A percentile compares a stretch with the other conserved stretches of the same genome.
phyloP scores from a whole-genome alignment of 2,113 vertebrate species.

The Brachionichthys hirsutus region DNA sequence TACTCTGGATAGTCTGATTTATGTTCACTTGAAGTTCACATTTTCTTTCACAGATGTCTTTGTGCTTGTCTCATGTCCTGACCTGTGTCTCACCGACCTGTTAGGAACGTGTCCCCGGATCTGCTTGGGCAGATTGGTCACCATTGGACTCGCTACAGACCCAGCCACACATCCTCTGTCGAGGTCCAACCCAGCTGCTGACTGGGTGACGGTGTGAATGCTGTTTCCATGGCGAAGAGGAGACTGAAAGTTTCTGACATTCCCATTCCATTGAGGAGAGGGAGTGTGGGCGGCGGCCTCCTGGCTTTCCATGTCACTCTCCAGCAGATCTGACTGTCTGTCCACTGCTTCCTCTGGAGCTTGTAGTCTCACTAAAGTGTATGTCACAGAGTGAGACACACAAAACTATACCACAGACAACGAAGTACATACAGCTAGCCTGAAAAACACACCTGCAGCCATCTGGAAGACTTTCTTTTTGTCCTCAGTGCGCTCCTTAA shows the following conservation, averaged over 20 bases:
- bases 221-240: constrained; percentile 71
- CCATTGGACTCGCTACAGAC: too few relatives aligned
- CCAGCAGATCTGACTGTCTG: constrained; percentile 76
- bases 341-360: constrained; percentile 77
- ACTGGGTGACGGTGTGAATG: constrained; percentile 82
- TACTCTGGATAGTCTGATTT: too few relatives aligned
- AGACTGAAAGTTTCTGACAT: constrained; percentile 77
- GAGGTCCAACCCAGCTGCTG: constrained; percentile 70
- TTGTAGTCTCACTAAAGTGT: constrained; percentile 83
- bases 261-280: constrained; percentile 80
- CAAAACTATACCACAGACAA: background rate
- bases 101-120: too few relatives aligned
- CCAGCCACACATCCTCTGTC: constrained; percentile 53
- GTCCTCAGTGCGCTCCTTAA: constrained; percentile 90
- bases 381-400: constrained; percentile 4
- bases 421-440: background rate
- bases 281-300: constrained; percentile 75
- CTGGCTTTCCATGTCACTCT: constrained; percentile 79
- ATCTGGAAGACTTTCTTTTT: constrained; percentile 94
- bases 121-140: too few relatives aligned
- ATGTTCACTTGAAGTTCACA: too few relatives aligned
- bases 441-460: constrained; percentile 81
- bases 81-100: too few relatives aligned
- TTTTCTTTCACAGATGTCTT: too few relatives aligned
- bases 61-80: too few relatives aligned